Evolutionary conservation across 2,113 vertebrate genomes (phyloP), one percentile per base, ranked within the genome.

Genomic region (Scytalopus superciliaris): DNA sequence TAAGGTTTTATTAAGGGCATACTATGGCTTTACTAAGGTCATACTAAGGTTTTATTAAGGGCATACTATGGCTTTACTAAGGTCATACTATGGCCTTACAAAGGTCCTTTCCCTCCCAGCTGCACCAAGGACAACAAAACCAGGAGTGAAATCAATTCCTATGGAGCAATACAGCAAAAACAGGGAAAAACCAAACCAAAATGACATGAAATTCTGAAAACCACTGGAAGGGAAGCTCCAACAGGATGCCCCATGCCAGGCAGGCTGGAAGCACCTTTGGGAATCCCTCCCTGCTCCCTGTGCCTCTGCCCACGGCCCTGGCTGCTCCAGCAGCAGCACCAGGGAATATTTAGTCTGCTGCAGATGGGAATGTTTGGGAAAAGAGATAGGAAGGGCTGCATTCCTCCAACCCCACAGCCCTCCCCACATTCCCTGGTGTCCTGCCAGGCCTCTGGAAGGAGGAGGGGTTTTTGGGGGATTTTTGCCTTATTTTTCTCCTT

Each of bases 331-430:
- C 87, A 47, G 89, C 91, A 92, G 84, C 95, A 85, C 74, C 68
- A 73, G 76, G 94, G 87, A 95, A 95, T 96, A 93, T 96, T 96
- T 96, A 93, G 94, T 96, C 96, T 95, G 94, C 87, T 76, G 79
- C 78, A 88, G 90, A 66, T 57, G 66, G 25, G 83, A 94, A 96
- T 96, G 86, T 95, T 96, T 96, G 91, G 84, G 93, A 83, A 92
- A 94, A 95, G 59, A 96, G 93, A 89, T 92, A 92, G 91, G 87
- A 92, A 92, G 59, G 80, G 50, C 53, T 73, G 81, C 73, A 94
- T 94, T 95, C 94, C 91, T 91, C 73, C 64, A 39, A 33, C 79
- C 89, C 72, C 62, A 67, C 74, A 76, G 88, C 21, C 87, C 92
- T 95, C 93, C 84, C 77, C 68, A 42, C 93, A 82, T 96, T 95